Evolutionary conservation across 2,113 vertebrate species (phyloP).

Genomic region (Vanacampus margaritifer): DNA sequence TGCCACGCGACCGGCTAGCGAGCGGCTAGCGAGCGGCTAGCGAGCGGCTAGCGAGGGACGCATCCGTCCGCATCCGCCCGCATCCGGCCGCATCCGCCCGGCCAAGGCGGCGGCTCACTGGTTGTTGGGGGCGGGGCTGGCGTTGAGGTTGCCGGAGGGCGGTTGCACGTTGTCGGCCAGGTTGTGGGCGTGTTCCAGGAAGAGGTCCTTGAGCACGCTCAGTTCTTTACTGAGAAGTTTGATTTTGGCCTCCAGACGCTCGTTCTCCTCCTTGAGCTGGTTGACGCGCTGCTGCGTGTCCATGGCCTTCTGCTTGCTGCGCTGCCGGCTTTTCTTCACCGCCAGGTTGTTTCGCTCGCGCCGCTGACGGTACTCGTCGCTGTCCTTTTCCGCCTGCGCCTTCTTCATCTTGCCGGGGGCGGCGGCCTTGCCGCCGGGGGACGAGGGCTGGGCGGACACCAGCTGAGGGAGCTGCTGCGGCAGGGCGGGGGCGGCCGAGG

Average conservation of each 20-base stretch:
- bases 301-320: constrained; percentile 96
- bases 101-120: constrained; percentile 48
- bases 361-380: constrained; percentile 90
- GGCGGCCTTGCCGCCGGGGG: constrained; percentile 79
- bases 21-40: no score
- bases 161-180: constrained; percentile 91
- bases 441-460: constrained; percentile 70
- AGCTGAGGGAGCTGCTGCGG: constrained; percentile 87
- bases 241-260: constrained; percentile 97
- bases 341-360: constrained; percentile 97
- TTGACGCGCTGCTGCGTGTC: constrained; percentile 94
- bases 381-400: constrained; percentile 82
- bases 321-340: constrained; percentile 96
- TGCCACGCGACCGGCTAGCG: no score
- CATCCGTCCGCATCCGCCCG: no score
- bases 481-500: constrained; percentile 40
- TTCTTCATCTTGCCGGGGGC: constrained; percentile 87
- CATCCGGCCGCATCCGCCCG: no score
- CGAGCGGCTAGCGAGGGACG: no score
- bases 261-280: constrained; percentile 98
- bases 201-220: constrained; percentile 97
- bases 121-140: constrained; percentile 57
- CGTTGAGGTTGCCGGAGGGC: constrained; percentile 54
- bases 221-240: constrained; percentile 97
- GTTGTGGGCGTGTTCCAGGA: constrained; percentile 96